Conservation (phyloP, 2,888 invertebrate genomes). For the Stenodema calcarata region DNA sequence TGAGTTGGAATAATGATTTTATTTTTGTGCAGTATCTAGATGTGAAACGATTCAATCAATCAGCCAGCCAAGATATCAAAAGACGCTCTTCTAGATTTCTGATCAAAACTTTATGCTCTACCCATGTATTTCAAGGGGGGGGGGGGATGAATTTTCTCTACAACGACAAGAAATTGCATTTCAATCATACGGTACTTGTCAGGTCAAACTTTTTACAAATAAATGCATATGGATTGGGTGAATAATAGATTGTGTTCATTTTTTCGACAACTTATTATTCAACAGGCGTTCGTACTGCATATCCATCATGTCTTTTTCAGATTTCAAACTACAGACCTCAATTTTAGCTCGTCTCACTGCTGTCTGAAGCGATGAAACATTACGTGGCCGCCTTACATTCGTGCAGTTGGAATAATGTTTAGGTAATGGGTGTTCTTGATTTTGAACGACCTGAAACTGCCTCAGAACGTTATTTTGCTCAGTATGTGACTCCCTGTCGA, state of each 20-base stretch:
- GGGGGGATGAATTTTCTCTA: too few species aligned
- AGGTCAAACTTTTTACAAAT: too few species aligned
- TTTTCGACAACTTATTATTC: not conserved
- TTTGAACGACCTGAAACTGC: not conserved
- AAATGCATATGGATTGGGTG: too few species aligned
- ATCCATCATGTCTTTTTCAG: slow-evolving; percentile 1
- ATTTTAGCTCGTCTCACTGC: slow-evolving; percentile 1
- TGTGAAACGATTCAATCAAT: too few species aligned
- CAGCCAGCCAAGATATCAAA: too few species aligned
- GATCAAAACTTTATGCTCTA: too few species aligned
- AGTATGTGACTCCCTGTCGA: not conserved
- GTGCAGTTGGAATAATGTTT: not conserved
- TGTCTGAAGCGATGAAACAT: not conserved
- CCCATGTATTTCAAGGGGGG: too few species aligned
- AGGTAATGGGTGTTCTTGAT: not conserved
- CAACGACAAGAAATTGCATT: too few species aligned
- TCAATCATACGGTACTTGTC: too few species aligned
- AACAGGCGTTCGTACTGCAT: slow-evolving; percentile 6
- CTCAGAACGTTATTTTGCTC: not conserved
- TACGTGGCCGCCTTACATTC: not conserved
- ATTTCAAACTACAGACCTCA: not conserved
- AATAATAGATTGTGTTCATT: not conserved
- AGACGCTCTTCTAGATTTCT: too few species aligned
- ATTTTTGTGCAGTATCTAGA: too few species aligned
- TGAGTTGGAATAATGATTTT: too few species aligned